Evolutionary conservation across 2,113 vertebrate genomes (phyloP).

Genomic region (Nymphicus hollandicus): DNA sequence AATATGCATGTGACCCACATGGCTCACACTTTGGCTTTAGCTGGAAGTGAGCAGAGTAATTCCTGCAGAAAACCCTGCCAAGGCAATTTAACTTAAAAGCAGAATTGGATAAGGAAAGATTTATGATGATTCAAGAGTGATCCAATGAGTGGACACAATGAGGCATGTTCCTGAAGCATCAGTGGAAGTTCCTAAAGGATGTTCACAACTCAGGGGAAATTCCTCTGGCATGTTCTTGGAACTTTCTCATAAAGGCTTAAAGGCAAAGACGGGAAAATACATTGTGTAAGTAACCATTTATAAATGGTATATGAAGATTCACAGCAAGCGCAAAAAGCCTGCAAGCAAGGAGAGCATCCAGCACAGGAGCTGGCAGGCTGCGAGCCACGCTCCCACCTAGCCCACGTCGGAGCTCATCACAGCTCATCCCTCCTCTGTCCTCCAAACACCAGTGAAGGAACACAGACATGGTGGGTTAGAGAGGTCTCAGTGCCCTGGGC

Average conservation of each 20-base stretch:
- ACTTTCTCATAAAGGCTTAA: not conserved
- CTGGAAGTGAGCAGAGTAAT: constrained; percentile 20
- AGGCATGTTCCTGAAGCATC: not conserved
- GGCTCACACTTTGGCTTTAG: not conserved
- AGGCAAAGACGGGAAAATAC: constrained; percentile 13
- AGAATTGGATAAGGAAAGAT: not conserved
- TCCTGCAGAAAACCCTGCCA: constrained; percentile 1
- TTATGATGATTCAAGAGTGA: not conserved
- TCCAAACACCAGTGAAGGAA: rapidly evolving
- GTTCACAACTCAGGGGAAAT: not conserved
- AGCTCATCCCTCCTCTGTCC: not conserved
- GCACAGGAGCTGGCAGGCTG: not conserved
- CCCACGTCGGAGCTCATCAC: not conserved
- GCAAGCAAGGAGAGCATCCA: rapidly evolving
- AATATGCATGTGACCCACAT: not conserved
- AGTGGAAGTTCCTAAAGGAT: not conserved
- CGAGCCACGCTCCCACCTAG: not conserved
- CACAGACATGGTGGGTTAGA: not conserved
- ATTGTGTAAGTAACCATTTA: not conserved
- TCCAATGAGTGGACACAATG: constrained; percentile 4
- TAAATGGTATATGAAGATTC: not conserved
- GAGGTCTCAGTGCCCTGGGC: not conserved
- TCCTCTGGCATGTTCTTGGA: not conserved
- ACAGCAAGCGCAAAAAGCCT: not conserved
- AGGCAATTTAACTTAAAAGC: not conserved